These are phyloP conservation scores for Darevskia mixta DNA, from an alignment of 2,797 vertebrate species.

Conservation along the genomic window DNA sequence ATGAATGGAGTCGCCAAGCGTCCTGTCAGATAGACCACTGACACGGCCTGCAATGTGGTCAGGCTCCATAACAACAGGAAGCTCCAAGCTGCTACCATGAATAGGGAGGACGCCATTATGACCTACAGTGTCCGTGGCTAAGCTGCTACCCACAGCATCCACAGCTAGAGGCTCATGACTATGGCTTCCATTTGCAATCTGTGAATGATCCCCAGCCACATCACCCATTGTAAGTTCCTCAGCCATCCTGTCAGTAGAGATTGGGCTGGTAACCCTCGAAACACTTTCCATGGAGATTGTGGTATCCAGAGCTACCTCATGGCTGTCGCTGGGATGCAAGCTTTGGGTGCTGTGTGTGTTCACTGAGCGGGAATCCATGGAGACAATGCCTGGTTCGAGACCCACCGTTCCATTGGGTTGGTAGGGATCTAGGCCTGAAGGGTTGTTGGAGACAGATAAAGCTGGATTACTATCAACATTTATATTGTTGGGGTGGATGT, in stretches of 20 bases:
- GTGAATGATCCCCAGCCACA: slow-evolving; percentile 87
- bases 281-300: slow-evolving; percentile 88
- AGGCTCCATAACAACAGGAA: slow-evolving; percentile 94
- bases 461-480: slow-evolving; percentile 89
- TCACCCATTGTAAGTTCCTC: slow-evolving; percentile 93
- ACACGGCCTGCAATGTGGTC: slow-evolving; percentile 88
- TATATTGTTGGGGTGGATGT: slow-evolving; percentile 95
- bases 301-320: slow-evolving; percentile 90
- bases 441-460: slow-evolving; percentile 88
- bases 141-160: slow-evolving; percentile 78
- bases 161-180: slow-evolving; percentile 86
- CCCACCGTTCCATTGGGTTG: slow-evolving; percentile 88
- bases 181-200: slow-evolving; percentile 83
- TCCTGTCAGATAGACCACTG: slow-evolving; percentile 79
- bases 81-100: slow-evolving; percentile 90
- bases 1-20: slow-evolving; percentile 82
- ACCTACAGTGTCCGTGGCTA: slow-evolving; percentile 86
- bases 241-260: slow-evolving; percentile 91
- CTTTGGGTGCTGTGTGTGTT: slow-evolving; percentile 83
- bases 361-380: slow-evolving; percentile 91
- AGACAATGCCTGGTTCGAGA: slow-evolving; percentile 91
- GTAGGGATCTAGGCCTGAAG: slow-evolving; percentile 91
- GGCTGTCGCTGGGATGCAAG: slow-evolving; percentile 89
- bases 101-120: slow-evolving; percentile 89
- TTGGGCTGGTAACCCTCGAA: slow-evolving; percentile 95